Base-by-base conservation (phyloP, 2,797 vertebrate species). In the Chaunax sp. region DNA sequence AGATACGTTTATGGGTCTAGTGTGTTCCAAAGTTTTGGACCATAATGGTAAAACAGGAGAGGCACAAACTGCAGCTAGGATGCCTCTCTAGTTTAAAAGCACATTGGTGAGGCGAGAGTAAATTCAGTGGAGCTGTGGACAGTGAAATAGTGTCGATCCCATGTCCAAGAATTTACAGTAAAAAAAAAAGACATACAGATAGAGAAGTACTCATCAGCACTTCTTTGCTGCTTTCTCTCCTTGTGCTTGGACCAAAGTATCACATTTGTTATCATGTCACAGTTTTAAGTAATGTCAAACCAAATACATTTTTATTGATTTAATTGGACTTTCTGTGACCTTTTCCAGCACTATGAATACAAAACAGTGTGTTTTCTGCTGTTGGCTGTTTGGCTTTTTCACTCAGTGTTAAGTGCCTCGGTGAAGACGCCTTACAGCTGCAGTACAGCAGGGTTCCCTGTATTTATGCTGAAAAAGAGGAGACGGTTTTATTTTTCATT, bases 401-500 rank as follows among this genome's bases (percentile, higher is more conserved):
- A 4, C 26, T 69, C 54, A 12, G 13, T 50, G 30, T 47, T 72
- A 40, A 16, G 23, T 18, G 62, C 30, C 22, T 44, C 35, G 1
- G 1, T 30, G 40, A 43, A 61, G 59, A 64, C 64, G 43, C 54
- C 61, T 69, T 2, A n/a, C 56, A 78, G 72, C 52, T 35, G 38
- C 50, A 52, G 49, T 50, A n/a, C 52, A 64, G 75, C 23, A 35
- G 70, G 23, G 16, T n/a, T 9, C 51, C 60, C 16, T 26, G 51
- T 23, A 16, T 58, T 10, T 44, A 3, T 23, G 5, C 25, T 49
- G 38, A 54, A 49, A 40, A 30, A 58, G 49, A 19, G 9, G 44
- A 20, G 8, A 14, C 20, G 1, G 3, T 33, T 74, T 64, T 59
- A n/a, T 52, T 76, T 65, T 68, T 25, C 23, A 37, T 68, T 43